Percentiles rank a stretch among this genome's conserved stretches.
Evolutionary conservation across 92 coral and sea anemone species (phyloP).

Genomic region (Epizoanthus stellaris): DNA sequence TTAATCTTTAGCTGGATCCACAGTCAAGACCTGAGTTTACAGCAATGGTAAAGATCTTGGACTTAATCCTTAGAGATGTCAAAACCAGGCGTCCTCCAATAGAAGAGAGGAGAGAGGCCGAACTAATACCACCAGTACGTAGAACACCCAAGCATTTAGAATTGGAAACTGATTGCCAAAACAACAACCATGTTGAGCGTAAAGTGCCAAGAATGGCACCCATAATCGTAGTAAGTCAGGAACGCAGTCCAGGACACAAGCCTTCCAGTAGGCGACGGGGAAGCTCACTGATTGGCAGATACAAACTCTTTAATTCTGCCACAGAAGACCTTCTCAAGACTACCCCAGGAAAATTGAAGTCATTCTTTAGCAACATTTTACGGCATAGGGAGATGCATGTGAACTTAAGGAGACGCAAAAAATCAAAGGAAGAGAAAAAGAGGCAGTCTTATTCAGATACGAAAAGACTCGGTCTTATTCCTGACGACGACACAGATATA

Average conservation of each 20-base stretch:
- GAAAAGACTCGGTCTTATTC: slow-evolving; percentile 16
- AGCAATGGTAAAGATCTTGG: slow-evolving; percentile 73
- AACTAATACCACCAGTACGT: neutral
- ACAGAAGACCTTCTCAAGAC: slow-evolving; percentile 91
- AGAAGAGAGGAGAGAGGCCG: neutral
- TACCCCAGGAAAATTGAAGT: slow-evolving; percentile 89
- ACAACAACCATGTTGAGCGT: slow-evolving; percentile 17
- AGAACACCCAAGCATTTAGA: slow-evolving; percentile 15
- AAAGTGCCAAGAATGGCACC: slow-evolving; percentile 10
- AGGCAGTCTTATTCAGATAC: slow-evolving; percentile 26
- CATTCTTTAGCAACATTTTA: slow-evolving; percentile 85
- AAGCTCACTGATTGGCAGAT: slow-evolving; percentile 80
- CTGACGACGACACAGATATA: slow-evolving; percentile 12
- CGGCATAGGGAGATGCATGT: slow-evolving; percentile 55
- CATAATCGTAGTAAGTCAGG: slow-evolving; percentile 19
- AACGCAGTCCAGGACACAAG: slow-evolving; percentile 41
- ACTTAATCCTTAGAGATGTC: slow-evolving; percentile 45
- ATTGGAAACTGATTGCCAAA: slow-evolving; percentile 17
- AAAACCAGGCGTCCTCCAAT: slow-evolving; percentile 60
- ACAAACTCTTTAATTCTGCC: slow-evolving; percentile 83
- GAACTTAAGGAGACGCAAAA: slow-evolving; percentile 6
- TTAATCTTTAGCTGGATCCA: slow-evolving; percentile 65
- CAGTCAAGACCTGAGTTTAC: slow-evolving; percentile 68
- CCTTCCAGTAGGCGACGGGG: slow-evolving; percentile 66
- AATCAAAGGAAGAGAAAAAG: slow-evolving; percentile 15